Evolutionary conservation across 2,888 invertebrate species (phyloP).

Genomic region (Amphipoea oculea): DNA sequence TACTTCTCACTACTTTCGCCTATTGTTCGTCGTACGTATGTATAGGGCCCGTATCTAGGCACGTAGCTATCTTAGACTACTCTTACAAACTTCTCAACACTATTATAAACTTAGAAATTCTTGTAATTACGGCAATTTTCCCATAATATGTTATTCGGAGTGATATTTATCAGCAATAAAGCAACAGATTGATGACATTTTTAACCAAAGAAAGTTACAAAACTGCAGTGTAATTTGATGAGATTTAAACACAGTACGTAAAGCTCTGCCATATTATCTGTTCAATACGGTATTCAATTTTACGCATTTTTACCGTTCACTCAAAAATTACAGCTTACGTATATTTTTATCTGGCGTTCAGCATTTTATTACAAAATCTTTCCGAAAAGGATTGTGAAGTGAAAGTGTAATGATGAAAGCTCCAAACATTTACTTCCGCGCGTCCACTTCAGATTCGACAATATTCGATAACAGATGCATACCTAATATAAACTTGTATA

Average conservation of each 20-base stretch:
- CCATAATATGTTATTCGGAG: neutral
- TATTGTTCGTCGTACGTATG: constrained; percentile 35
- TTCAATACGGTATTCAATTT: constrained; percentile 13
- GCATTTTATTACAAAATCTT: constrained; percentile 32
- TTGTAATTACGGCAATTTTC: neutral
- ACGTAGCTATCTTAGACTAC: neutral
- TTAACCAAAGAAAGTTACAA: neutral
- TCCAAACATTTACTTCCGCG: constrained; percentile 19
- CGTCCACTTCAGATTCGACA: constrained; percentile 11
- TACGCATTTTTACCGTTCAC: neutral
- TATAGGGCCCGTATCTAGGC: neutral
- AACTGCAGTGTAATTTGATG: neutral
- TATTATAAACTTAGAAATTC: neutral
- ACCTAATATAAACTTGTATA: constrained; percentile 17
- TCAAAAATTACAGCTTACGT: neutral
- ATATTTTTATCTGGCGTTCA: constrained; percentile 14
- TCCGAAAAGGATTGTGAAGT: constrained; percentile 40
- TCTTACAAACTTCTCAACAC: neutral
- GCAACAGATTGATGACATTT: neutral
- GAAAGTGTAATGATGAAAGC: constrained; percentile 50
- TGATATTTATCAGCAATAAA: neutral
- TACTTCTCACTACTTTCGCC: constrained; percentile 37
- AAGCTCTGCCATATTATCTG: constrained; percentile 1
- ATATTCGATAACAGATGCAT: constrained; percentile 26
- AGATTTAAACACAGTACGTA: neutral